Base-by-base conservation (phyloP, 2,888 invertebrate genomes). In the Cepaea hortensis region DNA sequence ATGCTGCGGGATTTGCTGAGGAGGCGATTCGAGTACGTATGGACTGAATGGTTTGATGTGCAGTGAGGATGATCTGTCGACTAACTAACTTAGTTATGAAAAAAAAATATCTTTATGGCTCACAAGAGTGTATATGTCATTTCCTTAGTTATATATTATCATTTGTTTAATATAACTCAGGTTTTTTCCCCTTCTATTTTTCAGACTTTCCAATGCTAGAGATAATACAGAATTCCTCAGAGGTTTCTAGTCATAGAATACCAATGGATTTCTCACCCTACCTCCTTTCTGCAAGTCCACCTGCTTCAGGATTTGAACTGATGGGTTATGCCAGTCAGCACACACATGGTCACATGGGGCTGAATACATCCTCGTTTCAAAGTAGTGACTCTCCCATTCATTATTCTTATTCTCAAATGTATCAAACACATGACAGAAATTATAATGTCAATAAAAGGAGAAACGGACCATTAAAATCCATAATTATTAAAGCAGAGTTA, bases 211-310 rank as follows among this genome's bases (percentile, higher is more conserved):
- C 87, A 89, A 93, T 93, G 92, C 89, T 93, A 89, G 91, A 91
- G 85, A 85, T 91, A 77, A 89, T 90, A 72, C 88, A 89, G 55
- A 88, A 85, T 61, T 23, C 85, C 88, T 65, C 87, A 87, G 73
- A 90, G 87, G 77, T 77, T 86, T 72, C 88, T 77, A 87, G 86
- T 68, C 87, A 87, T 82, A 91, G 88, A 86, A 93, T 94, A 93
- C 93, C 93, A 20, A 91, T 94, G 77, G 93, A 94, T 90, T 93
- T 91, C 88, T 89, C 92, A 13, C 90, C 93, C 3, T 94, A 94
- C 87, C 90, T 94, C 9, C 89, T 94, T 62, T 91, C 93, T 1
- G 90, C 93, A 20, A 93, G 93, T 87, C 94, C 94, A 7, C 90
- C 94, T 23, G 92, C 91, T 3, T 90, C 91, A 7, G 92, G 91